Percentiles rank a stretch among this genome's conserved stretches.
phyloP scores from a whole-genome alignment of 1,140 invertebrate species.

The Rhopalosiphum padi region DNA sequence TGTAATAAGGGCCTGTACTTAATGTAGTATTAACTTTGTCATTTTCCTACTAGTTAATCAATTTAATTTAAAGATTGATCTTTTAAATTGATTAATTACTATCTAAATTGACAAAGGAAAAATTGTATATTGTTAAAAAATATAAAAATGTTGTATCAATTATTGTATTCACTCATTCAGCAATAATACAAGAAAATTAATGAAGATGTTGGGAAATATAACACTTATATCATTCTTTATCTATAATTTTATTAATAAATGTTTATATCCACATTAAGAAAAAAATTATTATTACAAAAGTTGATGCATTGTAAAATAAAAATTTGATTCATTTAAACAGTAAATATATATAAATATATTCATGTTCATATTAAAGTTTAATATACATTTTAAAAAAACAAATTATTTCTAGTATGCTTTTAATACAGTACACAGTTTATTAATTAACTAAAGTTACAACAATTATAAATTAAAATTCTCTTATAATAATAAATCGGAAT shows the following conservation, averaged over 20 bases:
- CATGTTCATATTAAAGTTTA: background rate
- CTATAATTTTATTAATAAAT: background rate
- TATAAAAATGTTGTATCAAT: background rate
- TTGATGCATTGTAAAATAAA: background rate
- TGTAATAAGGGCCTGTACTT: background rate
- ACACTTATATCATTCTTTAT: background rate
- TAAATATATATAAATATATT: background rate
- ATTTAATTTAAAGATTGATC: background rate
- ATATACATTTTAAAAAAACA: background rate
- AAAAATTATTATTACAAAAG: background rate
- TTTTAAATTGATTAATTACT: conserved; percentile 13
- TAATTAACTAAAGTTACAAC: background rate
- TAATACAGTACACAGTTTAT: background rate
- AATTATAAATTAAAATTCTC: background rate
- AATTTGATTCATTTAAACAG: background rate
- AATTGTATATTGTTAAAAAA: background rate
- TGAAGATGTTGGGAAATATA: background rate
- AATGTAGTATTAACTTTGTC: background rate
- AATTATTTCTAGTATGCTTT: background rate
- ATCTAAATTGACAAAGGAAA: background rate
- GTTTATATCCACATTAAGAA: no score
- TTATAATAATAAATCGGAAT: background rate
- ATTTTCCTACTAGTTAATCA: background rate
- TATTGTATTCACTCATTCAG: background rate
- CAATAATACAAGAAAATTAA: background rate